Percentiles rank a stretch among this genome's conserved stretches.
These are phyloP conservation scores for Agrenia bidenticulata DNA, from an alignment of 2,888 invertebrate species.

Conservation along the genomic window DNA sequence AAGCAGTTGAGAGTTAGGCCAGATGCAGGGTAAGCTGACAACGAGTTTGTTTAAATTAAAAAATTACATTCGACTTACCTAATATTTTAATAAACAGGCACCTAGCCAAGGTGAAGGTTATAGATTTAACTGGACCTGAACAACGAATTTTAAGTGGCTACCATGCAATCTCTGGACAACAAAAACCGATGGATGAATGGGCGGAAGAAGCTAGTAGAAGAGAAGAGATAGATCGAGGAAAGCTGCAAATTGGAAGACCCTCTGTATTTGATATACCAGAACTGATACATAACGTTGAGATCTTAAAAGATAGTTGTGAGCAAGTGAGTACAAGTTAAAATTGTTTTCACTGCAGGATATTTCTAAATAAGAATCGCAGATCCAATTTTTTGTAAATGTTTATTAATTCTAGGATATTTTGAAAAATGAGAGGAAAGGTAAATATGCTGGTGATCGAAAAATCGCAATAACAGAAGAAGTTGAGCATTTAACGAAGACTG, in stretches of 20 bases:
- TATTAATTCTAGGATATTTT: slow-evolving; percentile 72
- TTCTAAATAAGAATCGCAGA: slow-evolving; percentile 4
- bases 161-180: slow-evolving; percentile 75
- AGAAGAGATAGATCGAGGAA: slow-evolving; percentile 53
- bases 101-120: slow-evolving; percentile 88
- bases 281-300: slow-evolving; percentile 84
- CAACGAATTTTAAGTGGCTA: slow-evolving; percentile 88
- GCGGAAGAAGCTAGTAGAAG: slow-evolving; percentile 63
- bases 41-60: neutral
- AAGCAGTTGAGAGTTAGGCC: slow-evolving; percentile 62
- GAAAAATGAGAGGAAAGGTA: slow-evolving; percentile 73
- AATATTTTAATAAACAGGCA: slow-evolving; percentile 21
- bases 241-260: slow-evolving; percentile 40
- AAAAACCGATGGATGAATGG: slow-evolving; percentile 53
- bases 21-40: slow-evolving; percentile 45
- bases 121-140: slow-evolving; percentile 98
- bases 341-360: slow-evolving; percentile 2
- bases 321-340: slow-evolving; percentile 62
- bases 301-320: slow-evolving; percentile 83
- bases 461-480: slow-evolving; percentile 78
- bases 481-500: slow-evolving; percentile 66
- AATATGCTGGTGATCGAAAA: slow-evolving; percentile 75
- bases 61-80: no score
- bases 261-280: slow-evolving; percentile 71
- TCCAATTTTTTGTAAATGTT: slow-evolving; percentile 8